Conservation (phyloP, 2,888 invertebrate species). For the Zygothrica quintamaculata region DNA sequence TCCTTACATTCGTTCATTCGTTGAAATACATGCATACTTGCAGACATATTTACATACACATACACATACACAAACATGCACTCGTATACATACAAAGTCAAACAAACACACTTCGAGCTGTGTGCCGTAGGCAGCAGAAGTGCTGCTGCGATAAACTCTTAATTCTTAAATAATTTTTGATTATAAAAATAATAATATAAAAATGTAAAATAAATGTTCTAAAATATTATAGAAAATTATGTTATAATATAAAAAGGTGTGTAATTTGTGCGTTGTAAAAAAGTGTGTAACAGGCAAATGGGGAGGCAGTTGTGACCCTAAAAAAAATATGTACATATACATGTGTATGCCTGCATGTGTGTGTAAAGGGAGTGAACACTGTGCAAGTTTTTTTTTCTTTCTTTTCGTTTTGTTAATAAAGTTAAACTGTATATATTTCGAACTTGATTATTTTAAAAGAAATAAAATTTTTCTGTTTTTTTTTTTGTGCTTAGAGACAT, state of each 20-base stretch:
- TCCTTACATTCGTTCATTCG: no score
- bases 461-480: slow-evolving; percentile 14
- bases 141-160: not conserved
- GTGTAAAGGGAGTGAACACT: not conserved
- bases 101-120: not conserved
- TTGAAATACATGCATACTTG: no score
- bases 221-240: no score
- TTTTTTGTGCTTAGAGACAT: slow-evolving; percentile 57
- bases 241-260: no score
- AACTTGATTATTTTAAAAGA: no score
- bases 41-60: not conserved
- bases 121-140: not conserved
- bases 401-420: no score
- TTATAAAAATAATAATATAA: no score
- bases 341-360: slow-evolving; percentile 1
- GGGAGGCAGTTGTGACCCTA: not conserved
- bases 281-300: slow-evolving; percentile 11
- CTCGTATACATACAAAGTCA: not conserved
- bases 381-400: no score
- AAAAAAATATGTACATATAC: not conserved
- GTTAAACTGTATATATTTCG: no score
- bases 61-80: not conserved
- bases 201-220: no score
- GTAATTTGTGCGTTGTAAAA: slow-evolving; percentile 10
- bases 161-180: no score